A percentile compares a stretch with the other conserved stretches of the same genome.
Conservation (phyloP, 2,888 invertebrate species). For the Folsomia manolachei region DNA sequence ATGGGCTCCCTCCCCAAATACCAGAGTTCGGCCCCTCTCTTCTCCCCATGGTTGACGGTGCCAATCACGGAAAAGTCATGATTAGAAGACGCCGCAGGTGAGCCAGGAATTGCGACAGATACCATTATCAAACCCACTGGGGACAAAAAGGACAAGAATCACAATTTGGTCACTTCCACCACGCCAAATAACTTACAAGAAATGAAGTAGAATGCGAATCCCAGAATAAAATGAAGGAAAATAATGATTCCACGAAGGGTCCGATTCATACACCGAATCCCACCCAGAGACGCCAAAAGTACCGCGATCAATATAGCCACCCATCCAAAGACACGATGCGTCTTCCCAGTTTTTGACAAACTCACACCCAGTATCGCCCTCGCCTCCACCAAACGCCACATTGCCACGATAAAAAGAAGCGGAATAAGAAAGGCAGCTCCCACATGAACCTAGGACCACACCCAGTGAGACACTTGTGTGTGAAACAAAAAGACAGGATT, state of each 20-base stretch:
- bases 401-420: neutral
- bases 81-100: neutral
- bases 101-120: neutral
- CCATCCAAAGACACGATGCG: neutral
- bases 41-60: no score
- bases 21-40: no score
- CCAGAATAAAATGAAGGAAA: neutral
- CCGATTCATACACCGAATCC: neutral
- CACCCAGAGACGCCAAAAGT: neutral
- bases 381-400: neutral
- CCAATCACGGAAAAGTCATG: neutral
- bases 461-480: no score
- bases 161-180: no score
- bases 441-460: neutral
- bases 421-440: neutral
- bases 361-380: neutral
- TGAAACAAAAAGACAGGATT: no score
- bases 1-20: neutral
- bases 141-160: neutral
- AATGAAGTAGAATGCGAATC: neutral
- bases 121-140: neutral
- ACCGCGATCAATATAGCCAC: neutral
- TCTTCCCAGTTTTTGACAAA: neutral
- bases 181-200: neutral
- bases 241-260: neutral